Percentiles rank a stretch among this genome's conserved stretches.
Conservation (phyloP, 2,797 vertebrate species). For the Argya squamiceps region DNA sequence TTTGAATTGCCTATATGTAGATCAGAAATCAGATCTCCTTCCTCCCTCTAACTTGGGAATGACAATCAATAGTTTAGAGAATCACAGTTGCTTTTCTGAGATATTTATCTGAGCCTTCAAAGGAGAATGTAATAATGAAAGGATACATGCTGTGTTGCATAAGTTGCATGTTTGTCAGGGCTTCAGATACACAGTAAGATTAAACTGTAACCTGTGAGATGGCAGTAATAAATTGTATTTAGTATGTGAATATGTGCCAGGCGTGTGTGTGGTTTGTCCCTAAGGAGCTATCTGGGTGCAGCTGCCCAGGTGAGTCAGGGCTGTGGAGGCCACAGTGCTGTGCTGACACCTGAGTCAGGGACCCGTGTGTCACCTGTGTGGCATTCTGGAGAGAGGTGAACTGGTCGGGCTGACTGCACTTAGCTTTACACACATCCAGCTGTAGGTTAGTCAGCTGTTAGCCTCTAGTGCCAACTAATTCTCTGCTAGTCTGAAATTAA, state of each 20-base stretch:
- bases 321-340: background rate
- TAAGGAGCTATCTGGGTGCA: background rate
- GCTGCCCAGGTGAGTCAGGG: background rate
- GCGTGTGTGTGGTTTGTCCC: background rate
- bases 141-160: background rate
- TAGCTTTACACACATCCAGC: accelerated
- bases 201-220: background rate
- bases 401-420: background rate
- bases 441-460: background rate
- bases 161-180: background rate
- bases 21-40: background rate
- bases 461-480: background rate
- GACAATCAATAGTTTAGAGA: background rate
- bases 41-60: background rate
- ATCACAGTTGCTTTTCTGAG: background rate
- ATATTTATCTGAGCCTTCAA: constrained; percentile 12
- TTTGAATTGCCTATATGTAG: background rate
- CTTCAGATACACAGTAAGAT: background rate
- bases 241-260: background rate
- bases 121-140: background rate
- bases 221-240: background rate
- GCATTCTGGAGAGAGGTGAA: background rate
- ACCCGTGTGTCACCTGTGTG: background rate
- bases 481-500: background rate
- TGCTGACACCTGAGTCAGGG: background rate